phyloP scores from a whole-genome alignment of 2,888 invertebrate species.

The Mythimna pallens region DNA sequence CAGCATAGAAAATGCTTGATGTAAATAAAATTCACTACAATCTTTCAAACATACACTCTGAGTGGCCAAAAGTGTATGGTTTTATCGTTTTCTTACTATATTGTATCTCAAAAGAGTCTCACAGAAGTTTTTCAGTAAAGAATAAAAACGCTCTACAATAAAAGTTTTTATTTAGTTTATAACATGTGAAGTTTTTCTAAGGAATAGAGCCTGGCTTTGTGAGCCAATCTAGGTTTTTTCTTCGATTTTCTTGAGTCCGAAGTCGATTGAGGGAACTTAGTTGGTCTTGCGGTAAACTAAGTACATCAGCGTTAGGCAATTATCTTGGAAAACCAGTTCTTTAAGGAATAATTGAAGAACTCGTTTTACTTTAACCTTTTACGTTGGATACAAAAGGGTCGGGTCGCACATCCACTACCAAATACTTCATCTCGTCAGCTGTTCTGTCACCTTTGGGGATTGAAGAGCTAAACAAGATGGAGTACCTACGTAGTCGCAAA shows the following conservation, averaged over 20 bases:
- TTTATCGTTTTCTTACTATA: constrained; percentile 6
- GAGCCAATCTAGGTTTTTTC: not conserved
- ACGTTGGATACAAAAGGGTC: not conserved
- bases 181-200: constrained; percentile 7
- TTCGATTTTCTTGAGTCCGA: not conserved
- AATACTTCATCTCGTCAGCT: too few species aligned
- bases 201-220: constrained; percentile 1
- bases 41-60: constrained; percentile 10
- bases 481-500: too few species aligned
- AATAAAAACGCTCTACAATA: constrained; percentile 16
- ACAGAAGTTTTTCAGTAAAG: not conserved
- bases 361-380: not conserved
- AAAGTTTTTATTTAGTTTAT: constrained; percentile 18
- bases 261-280: not conserved
- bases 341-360: not conserved
- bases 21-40: not conserved
- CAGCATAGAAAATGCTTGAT: not conserved
- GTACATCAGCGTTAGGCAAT: not conserved
- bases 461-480: too few species aligned
- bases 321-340: not conserved
- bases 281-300: not conserved
- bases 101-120: constrained; percentile 10
- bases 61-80: constrained; percentile 3
- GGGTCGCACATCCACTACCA: too few species aligned
- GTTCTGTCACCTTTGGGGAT: too few species aligned